A percentile compares a stretch with the other conserved stretches of the same genome.
These are phyloP conservation scores for Lasioglossum baleicum DNA, from an alignment of 1,140 invertebrate genomes.

Conservation along the genomic window DNA sequence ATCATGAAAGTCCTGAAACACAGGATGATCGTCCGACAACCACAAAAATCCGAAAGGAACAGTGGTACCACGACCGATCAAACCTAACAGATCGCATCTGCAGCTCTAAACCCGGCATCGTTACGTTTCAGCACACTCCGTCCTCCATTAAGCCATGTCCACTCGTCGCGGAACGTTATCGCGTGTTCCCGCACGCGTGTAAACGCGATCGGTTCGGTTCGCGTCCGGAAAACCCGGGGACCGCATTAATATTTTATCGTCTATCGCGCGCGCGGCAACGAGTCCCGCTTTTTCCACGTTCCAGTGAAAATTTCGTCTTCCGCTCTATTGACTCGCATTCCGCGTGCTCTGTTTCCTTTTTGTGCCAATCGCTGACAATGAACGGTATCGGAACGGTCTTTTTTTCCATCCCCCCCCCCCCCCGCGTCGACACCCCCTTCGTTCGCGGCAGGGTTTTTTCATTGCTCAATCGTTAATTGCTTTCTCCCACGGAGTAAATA, in stretches of 20 bases:
- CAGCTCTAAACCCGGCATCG: too few relatives aligned
- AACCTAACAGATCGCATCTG: too few relatives aligned
- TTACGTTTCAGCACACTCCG: too few relatives aligned
- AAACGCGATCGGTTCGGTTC: neutral
- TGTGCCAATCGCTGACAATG: slow-evolving; percentile 25
- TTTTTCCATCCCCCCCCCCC: too few relatives aligned
- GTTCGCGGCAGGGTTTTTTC: neutral
- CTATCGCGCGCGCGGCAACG: neutral
- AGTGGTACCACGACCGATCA: too few relatives aligned
- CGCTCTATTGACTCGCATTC: slow-evolving; percentile 26
- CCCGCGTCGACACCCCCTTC: too few relatives aligned
- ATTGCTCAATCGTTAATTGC: slow-evolving; percentile 31
- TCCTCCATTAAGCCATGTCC: neutral
- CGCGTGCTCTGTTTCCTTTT: slow-evolving; percentile 34
- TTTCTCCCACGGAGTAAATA: slow-evolving; percentile 33
- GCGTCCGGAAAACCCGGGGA: neutral
- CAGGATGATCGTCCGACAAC: too few relatives aligned
- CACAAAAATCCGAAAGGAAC: too few relatives aligned
- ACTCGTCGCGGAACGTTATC: neutral
- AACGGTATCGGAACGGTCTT: neutral
- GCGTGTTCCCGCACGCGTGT: neutral
- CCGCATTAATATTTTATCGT: slow-evolving; percentile 33
- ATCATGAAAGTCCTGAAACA: too few relatives aligned
- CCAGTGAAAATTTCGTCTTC: slow-evolving; percentile 30
- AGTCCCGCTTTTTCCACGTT: slow-evolving; percentile 18